Conservation (phyloP, 2,888 invertebrate species). For the Trachelus tabidus region DNA sequence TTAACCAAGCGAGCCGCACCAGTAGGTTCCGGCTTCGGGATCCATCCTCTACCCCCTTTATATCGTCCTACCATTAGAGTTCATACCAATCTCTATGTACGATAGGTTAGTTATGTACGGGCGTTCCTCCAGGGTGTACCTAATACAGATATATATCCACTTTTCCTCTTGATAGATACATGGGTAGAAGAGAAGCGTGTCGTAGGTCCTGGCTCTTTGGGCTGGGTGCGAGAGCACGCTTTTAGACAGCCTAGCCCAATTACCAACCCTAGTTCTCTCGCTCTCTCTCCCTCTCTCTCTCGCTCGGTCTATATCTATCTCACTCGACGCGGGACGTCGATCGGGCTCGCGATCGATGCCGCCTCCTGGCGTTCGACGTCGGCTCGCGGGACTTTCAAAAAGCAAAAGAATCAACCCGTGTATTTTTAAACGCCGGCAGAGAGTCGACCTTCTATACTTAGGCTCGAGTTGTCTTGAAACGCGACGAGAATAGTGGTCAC, state of each 20-base stretch:
- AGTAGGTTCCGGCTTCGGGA: neutral
- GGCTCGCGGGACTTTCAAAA: neutral
- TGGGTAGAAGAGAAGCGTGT: neutral
- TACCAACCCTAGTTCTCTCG: neutral
- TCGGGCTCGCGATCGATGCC: neutral
- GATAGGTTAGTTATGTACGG: neutral
- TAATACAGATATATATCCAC: neutral
- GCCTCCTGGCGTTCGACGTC: neutral
- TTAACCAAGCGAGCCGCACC: constrained; percentile 6
- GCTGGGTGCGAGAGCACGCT: neutral
- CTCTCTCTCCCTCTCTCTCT: neutral
- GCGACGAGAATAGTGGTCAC: constrained; percentile 56
- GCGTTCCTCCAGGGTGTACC: neutral
- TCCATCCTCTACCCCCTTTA: neutral
- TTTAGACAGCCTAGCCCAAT: neutral
- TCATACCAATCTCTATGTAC: neutral
- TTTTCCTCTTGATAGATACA: neutral
- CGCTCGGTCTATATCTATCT: neutral
- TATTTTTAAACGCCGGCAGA: constrained; percentile 47
- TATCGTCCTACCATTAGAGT: neutral
- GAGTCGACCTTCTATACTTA: constrained; percentile 48
- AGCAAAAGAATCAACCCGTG: constrained; percentile 10
- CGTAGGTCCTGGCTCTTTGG: neutral
- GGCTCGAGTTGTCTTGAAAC: constrained; percentile 43
- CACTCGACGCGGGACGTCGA: neutral